These are phyloP conservation scores for Pseudomugil gertrudae DNA, from an alignment of 2,797 vertebrate genomes.

Conservation along the genomic window DNA sequence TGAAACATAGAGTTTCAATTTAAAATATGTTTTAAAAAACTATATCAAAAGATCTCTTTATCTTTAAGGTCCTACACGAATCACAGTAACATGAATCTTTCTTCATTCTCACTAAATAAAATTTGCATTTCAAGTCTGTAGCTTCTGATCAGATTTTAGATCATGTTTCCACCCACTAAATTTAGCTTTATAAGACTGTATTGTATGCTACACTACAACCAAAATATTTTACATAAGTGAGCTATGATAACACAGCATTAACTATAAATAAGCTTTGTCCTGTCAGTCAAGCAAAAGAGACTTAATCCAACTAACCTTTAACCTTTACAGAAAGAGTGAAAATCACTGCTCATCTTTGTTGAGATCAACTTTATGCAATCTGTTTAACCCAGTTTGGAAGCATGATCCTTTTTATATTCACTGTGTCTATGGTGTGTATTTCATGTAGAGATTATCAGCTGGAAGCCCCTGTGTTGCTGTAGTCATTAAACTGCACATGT, in stretches of 20 bases:
- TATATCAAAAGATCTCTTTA: not conserved
- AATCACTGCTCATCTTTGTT: not conserved
- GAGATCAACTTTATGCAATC: not conserved
- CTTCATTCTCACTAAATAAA: not conserved
- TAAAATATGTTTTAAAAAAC: too few species aligned
- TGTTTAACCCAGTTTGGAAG: not conserved
- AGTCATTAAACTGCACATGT: not conserved
- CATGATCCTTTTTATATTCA: not conserved
- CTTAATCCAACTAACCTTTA: not conserved
- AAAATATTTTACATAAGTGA: not conserved
- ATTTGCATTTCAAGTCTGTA: not conserved
- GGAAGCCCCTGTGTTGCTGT: not conserved
- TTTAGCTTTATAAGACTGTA: not conserved
- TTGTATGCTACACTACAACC: not conserved
- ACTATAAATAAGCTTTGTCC: not conserved
- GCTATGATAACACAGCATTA: not conserved
- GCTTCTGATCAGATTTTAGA: not conserved
- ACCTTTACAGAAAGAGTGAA: not conserved
- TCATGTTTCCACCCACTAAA: not conserved
- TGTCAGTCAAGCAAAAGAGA: not conserved
- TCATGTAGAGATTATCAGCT: not conserved
- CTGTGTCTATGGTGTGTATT: not conserved
- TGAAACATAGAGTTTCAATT: slow-evolving; percentile 11
- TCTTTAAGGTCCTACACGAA: not conserved
- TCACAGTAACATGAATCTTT: not conserved